These are phyloP conservation scores for Pseudoips prasinana DNA, from an alignment of 2,888 invertebrate species.

Conservation along the genomic window DNA sequence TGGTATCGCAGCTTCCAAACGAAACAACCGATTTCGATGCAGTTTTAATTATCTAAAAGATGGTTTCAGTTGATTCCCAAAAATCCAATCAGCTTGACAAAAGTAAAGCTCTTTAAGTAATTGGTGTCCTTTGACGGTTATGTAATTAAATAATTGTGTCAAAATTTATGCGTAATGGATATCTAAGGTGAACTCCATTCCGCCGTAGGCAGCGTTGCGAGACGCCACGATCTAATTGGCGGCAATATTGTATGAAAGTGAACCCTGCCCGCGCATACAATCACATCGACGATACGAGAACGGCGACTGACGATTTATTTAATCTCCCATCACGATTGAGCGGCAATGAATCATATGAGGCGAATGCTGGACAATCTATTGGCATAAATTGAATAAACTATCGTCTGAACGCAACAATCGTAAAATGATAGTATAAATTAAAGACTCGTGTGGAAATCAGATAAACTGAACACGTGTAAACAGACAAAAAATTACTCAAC, in stretches of 20 bases:
- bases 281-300: conserved; percentile 36
- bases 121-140: too few relatives aligned
- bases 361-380: conserved; percentile 44
- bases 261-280: conserved; percentile 36
- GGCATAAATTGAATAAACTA: conserved; percentile 60
- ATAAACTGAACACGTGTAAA: conserved; percentile 30
- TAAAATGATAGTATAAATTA: conserved; percentile 44
- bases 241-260: conserved; percentile 45
- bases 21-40: too few relatives aligned
- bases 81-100: too few relatives aligned
- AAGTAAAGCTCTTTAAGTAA: too few relatives aligned
- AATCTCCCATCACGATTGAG: conserved; percentile 54
- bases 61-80: too few relatives aligned
- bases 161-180: too few relatives aligned
- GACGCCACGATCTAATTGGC: conserved; percentile 44
- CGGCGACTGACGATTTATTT: conserved; percentile 57
- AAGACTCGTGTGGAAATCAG: conserved; percentile 35
- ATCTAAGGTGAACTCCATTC: conserved; percentile 24
- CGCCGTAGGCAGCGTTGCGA: conserved; percentile 33
- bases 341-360: conserved; percentile 55
- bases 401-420: conserved; percentile 34
- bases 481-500: conserved; percentile 41
- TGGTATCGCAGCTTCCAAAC: too few relatives aligned
- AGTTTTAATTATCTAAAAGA: too few relatives aligned
- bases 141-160: too few relatives aligned